Conservation (phyloP, 2,797 vertebrate species). For the Scomberomorus guttatus region DNA sequence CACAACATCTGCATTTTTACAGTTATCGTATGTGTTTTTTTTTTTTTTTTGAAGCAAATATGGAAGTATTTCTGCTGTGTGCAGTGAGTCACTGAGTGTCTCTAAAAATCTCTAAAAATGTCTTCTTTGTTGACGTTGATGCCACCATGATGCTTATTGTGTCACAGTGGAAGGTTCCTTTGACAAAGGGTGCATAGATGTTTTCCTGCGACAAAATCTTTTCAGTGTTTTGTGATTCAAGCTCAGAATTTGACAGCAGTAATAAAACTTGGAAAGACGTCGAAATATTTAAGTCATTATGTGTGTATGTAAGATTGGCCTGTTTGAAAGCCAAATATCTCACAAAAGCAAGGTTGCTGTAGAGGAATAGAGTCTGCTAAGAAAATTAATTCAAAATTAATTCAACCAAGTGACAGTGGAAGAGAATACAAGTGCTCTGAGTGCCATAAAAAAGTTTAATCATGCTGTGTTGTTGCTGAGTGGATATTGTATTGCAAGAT, state of each 20-base stretch:
- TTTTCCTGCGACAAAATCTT: background rate
- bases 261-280: background rate
- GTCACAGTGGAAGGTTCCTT: background rate
- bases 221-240: background rate
- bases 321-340: too few species aligned
- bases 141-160: background rate
- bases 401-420: background rate
- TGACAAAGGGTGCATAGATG: background rate
- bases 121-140: background rate
- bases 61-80: constrained; percentile 28
- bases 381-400: background rate
- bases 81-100: constrained; percentile 1
- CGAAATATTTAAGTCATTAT: background rate
- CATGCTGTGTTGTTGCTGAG: too few species aligned
- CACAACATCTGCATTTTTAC: constrained; percentile 16
- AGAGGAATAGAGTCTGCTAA: background rate
- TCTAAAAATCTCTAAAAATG: background rate
- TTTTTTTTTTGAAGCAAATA: constrained; percentile 35
- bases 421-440: too few species aligned
- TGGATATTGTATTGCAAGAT: too few species aligned
- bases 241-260: background rate
- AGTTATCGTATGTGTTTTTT: constrained; percentile 28
- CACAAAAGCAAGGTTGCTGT: too few species aligned
- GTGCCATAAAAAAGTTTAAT: too few species aligned
- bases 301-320: background rate